Evolutionary conservation across 2,888 invertebrate species (phyloP).

Genomic region (Cactoblastis cactorum): DNA sequence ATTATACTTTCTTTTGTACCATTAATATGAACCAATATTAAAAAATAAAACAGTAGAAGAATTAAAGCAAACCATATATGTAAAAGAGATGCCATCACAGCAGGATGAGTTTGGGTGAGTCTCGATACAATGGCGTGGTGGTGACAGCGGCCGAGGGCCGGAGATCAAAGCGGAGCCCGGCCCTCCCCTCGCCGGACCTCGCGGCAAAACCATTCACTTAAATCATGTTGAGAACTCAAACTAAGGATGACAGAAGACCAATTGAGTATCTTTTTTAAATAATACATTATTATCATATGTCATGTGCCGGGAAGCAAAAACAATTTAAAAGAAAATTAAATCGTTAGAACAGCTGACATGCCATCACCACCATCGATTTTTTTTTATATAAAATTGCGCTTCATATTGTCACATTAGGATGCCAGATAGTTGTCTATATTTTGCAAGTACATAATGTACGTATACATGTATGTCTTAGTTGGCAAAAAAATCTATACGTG

Average conservation of each 20-base stretch:
- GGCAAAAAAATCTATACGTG: too few relatives aligned
- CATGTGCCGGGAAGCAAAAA: neutral
- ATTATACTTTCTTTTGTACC: too few relatives aligned
- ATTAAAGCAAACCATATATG: neutral
- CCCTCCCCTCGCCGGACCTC: neutral
- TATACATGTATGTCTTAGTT: too few relatives aligned
- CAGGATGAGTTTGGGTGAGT: neutral
- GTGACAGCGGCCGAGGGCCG: neutral
- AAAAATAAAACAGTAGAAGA: neutral
- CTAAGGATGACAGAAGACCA: neutral
- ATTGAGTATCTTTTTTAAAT: neutral
- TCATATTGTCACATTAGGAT: too few relatives aligned
- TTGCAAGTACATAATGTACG: too few relatives aligned
- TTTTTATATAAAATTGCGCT: too few relatives aligned
- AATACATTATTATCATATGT: neutral
- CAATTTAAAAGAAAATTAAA: too few relatives aligned
- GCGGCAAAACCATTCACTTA: constrained; percentile 6
- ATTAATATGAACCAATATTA: too few relatives aligned
- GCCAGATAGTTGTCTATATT: too few relatives aligned
- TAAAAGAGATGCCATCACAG: constrained; percentile 5
- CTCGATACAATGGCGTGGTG: constrained; percentile 1
- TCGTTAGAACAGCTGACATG: too few relatives aligned
- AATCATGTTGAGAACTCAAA: neutral
- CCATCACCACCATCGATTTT: too few relatives aligned
- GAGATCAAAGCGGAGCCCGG: constrained; percentile 1